Conservation (phyloP, 2,797 vertebrate genomes). For the Odontamblyopus rebecca region DNA sequence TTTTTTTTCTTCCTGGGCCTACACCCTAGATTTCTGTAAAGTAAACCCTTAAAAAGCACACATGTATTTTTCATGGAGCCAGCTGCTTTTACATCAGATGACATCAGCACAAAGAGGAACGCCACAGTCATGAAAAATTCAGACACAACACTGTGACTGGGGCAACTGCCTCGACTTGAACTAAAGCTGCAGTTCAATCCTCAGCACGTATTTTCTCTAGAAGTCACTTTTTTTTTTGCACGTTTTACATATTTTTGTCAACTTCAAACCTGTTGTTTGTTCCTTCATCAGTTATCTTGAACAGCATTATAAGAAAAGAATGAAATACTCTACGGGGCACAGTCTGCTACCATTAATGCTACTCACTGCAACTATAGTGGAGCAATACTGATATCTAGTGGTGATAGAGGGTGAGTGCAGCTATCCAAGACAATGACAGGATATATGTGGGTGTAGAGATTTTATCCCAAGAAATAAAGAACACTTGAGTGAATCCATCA, state of each 20-base stretch:
- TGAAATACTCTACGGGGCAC: too few species aligned
- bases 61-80: constrained; percentile 31
- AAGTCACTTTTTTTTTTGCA: not conserved
- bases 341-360: too few species aligned
- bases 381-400: constrained; percentile 65
- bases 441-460: not conserved
- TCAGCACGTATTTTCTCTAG: not conserved
- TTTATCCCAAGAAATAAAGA: not conserved
- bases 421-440: not conserved
- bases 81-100: constrained; percentile 35
- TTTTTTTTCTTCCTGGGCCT: not conserved
- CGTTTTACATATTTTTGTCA: not conserved
- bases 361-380: constrained; percentile 6
- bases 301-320: too few species aligned
- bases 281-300: not conserved
- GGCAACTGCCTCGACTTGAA: not conserved
- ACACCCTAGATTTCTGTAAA: constrained; percentile 32
- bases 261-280: too few species aligned
- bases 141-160: not conserved
- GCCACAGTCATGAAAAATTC: constrained; percentile 1
- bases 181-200: not conserved
- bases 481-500: too few species aligned
- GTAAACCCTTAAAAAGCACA: constrained; percentile 33
- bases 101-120: constrained; percentile 23
- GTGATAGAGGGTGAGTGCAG: not conserved